These are phyloP conservation scores for Tenualosa ilisha DNA, from an alignment of 2,797 vertebrate species.

Conservation along the genomic window DNA sequence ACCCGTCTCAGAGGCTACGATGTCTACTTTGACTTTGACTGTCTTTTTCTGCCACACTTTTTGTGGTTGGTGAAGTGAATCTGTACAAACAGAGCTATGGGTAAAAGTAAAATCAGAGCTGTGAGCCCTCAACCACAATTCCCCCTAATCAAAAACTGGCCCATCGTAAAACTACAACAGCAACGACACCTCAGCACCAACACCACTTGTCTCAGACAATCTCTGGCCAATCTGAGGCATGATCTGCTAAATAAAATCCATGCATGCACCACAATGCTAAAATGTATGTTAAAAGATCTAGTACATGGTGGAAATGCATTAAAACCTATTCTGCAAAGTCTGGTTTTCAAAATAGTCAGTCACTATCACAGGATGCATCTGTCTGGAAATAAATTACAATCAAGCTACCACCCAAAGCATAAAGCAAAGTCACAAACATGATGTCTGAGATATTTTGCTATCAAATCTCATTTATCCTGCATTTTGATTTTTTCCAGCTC, in stretches of 20 bases:
- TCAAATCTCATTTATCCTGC: background rate
- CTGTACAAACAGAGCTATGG: background rate
- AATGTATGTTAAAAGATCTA: background rate
- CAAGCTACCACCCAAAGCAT: background rate
- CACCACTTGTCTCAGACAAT: background rate
- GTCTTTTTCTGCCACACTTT: background rate
- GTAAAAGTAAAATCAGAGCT: background rate
- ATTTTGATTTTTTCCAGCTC: background rate
- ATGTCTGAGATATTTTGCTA: background rate
- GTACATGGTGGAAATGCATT: background rate
- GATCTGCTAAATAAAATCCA: background rate
- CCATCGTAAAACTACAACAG: background rate
- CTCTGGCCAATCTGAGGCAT: background rate
- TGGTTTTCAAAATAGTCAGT: background rate
- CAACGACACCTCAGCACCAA: background rate
- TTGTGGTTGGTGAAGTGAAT: background rate
- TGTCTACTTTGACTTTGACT: background rate
- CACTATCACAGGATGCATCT: background rate
- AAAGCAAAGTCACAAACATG: background rate
- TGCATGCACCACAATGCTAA: background rate
- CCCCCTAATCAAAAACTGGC: background rate
- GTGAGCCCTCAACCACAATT: background rate
- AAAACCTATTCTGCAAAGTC: background rate
- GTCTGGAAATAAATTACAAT: background rate
- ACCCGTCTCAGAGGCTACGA: background rate